phyloP scores from a whole-genome alignment of 2,888 invertebrate genomes.

The Epirrhoe alternata region DNA sequence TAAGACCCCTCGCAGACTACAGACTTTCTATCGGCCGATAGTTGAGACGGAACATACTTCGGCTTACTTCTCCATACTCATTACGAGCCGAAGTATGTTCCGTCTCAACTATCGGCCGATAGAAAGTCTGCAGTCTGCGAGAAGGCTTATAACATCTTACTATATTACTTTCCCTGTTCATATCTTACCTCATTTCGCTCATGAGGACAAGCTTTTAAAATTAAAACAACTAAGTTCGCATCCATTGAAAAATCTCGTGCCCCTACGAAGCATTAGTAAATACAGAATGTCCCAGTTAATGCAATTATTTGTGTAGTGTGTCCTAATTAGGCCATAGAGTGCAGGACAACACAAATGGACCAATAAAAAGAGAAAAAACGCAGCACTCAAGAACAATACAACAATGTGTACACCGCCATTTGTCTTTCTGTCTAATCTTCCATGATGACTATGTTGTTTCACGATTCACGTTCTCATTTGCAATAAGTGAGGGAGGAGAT shows the following conservation, averaged over 20 bases:
- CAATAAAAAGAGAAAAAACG: conserved; percentile 65
- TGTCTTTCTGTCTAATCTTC: conserved; percentile 78
- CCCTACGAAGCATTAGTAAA: conserved; percentile 1
- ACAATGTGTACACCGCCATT: conserved; percentile 57
- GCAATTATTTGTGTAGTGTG: conserved; percentile 65
- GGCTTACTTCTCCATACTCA: too few species aligned
- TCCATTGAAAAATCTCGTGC: background rate
- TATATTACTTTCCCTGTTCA: too few species aligned
- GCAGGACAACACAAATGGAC: conserved; percentile 64
- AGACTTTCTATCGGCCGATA: too few species aligned
- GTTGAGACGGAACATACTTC: too few species aligned
- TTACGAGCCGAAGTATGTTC: too few species aligned
- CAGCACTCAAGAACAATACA: conserved; percentile 64
- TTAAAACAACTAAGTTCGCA: background rate
- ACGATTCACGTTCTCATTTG: conserved; percentile 38
- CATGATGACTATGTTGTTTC: conserved; percentile 65
- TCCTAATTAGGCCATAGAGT: conserved; percentile 70
- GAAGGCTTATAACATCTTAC: too few species aligned
- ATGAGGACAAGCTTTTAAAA: too few species aligned
- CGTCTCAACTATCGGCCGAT: too few species aligned
- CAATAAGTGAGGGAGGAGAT: conserved; percentile 33
- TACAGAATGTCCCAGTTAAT: conserved; percentile 58
- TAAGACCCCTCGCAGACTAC: too few species aligned
- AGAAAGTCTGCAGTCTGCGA: too few species aligned
- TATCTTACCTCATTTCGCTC: too few species aligned